Evolutionary conservation across 2,888 invertebrate genomes (phyloP), one percentile per base, ranked within the genome.

Genomic region (Reticulitermes lucifugus): DNA sequence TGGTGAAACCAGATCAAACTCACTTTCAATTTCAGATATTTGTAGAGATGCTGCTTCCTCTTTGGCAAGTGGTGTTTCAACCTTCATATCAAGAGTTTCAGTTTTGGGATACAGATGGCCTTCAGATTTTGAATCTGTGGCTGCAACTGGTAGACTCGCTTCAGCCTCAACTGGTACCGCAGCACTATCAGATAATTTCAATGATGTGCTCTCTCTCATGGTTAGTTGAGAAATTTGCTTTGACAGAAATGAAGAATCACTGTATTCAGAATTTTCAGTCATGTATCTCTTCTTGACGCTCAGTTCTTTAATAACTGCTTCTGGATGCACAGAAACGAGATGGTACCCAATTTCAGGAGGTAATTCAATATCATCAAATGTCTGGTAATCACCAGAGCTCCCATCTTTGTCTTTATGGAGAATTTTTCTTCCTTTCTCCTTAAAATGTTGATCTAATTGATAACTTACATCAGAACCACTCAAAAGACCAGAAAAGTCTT

Each of bases 371-470:
- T 86, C 82, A 70, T 86, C 86, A 77, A 83, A 86, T 43, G 85
- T 86, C 25, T 85, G 83, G 83, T 86, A 86, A 70, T 86, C 86
- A 25, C 86, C 86, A 35, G 86, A 86, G 46, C 81, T 84, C 14
- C 84, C 80, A 41, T 59, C 71, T 70, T 84, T 80, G 46, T 29
- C 29, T 73, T 43, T 43, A 41, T 59, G 65, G 12, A 84, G 77
- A 59, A 70, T 41, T 80, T 59, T 84, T 70, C 59, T 84, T 35
- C 81, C 73, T 81, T 43, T 46, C 46, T 25, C 79, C 22, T 65
- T 77, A n/a, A n/a, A 77, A 18, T 43, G 7, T 43, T 43, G 21
- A 77, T 77, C 77, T 46, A 77, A 46, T n/a, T 77, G 51, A 46
- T 14, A n/a, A n/a, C 25, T 46, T 2, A 9, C 43, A 77, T 25